Evolutionary conservation across 2,888 invertebrate species (phyloP), one percentile per base, ranked within the genome.

Genomic region (Perizoma flavofasciatum): DNA sequence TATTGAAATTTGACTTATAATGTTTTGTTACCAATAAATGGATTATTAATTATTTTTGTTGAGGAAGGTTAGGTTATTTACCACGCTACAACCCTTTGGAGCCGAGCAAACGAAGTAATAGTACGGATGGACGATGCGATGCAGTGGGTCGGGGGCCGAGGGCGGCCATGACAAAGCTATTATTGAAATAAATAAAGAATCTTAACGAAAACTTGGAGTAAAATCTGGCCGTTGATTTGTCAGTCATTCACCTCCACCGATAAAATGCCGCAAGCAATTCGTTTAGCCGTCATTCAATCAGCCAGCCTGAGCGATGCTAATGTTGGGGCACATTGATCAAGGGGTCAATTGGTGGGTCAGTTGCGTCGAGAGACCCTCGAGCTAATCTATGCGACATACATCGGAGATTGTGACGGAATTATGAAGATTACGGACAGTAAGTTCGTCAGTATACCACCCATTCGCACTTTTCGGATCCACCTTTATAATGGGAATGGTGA

Each of bases 311-410:
- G 49, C 49, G 59, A 64, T 68, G 63, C 53, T 66, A 69, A 67
- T 70, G 69, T 63, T 65, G 58, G 67, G 71, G 61, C 72, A 71
- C 65, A 72, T 72, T 74, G 70, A 77, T 79, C 66, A 48, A 45
- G 59, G 68, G 73, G 73, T 75, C 78, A 79, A 75, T 72, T 73
- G 56, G 55, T 6, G 45, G 69, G 74, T 68, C 69, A 62, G 49
- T 5, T 11, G 59, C 44, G 11, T 22, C 44, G 44, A 41, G 61
- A 60, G 65, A 53, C 63, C 64, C 51, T 60, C 63, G 22, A 22
- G 39, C 57, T 43, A 47, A 64, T 63, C 64, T 48, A 11, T 37
- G 51, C 33, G 58, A 58, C 58, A 58, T 44, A 52, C 43, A 32
- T 50, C 22, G 40, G 7, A 49, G 48, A 48, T 35, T 48, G 48